Evolutionary conservation across 1,140 invertebrate genomes (phyloP), one percentile per base, ranked within the genome.

Genomic region (Calephelis virginiensis): DNA sequence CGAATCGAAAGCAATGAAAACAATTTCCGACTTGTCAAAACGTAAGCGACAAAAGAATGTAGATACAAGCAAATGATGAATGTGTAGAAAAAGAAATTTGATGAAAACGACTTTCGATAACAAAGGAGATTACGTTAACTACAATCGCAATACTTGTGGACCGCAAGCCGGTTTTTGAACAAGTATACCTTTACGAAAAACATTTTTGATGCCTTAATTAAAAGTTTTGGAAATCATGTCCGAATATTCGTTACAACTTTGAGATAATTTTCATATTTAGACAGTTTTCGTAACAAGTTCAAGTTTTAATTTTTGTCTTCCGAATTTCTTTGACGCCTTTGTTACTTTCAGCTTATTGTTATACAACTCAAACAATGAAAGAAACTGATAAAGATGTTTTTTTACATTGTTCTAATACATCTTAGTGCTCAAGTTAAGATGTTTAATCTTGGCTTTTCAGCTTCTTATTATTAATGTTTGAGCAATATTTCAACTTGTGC

Each of bases 61-160:
- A 85, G 81, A 75, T 84, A 76, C 63, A 90, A 90, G 85, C 85
- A 66, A 73, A 76, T 75, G 68, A 79, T 74, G 47, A 65, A 75
- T 75, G 75, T 67, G 11, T 8, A 45, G 53, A 45, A 64, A 64
- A 12, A 28, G 48, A 64, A 64, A 64, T 53, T n/a, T 63, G 11
- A 63, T 49, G 61, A 49, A 37, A 46, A 63, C 14, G 12, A 49
- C 12, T 17, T 63, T 49, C 11, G 13, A 62, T 62, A 47, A 62
- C 17, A 43, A 7, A 17, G 40, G 40, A 45, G 60, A 61, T 61
- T 28, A 28, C 28, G 28, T 28, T 40, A 61, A 40, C 37, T n/a
- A 28, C 12, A 38, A 10, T 61, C 11, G 9, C 37, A 61, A 43
- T 43, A 61, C 38, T 43, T 14, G 38, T 13, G 17, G 9, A 8